These are phyloP conservation scores for Ceyx melanurus DNA, from an alignment of 2,113 vertebrate genomes.

Conservation along the genomic window DNA sequence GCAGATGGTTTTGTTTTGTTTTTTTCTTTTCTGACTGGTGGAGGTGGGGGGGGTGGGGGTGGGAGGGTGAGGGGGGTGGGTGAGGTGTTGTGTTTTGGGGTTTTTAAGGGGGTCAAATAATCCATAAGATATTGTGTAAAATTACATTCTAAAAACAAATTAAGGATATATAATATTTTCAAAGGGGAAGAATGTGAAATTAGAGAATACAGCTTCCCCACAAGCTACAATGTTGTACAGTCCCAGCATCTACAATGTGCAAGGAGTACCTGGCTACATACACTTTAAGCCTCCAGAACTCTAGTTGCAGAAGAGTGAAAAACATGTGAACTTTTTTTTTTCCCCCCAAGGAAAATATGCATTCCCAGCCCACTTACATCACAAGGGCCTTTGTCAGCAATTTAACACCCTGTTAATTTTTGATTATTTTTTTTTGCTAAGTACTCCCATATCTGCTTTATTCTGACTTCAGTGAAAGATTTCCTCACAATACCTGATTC, in stretches of 20 bases:
- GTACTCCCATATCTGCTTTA: not conserved
- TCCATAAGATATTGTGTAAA: not conserved
- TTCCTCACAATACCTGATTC: not conserved
- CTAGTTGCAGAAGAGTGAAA: not conserved
- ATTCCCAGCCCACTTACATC: not conserved
- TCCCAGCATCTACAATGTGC: not conserved
- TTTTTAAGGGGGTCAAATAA: not conserved
- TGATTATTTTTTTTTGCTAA: not conserved
- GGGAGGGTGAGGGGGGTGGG: too few relatives aligned
- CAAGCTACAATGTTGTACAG: not conserved
- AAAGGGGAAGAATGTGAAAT: not conserved
- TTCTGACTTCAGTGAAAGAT: not conserved
- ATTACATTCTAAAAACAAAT: not conserved
- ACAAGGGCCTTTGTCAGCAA: not conserved
- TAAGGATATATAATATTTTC: not conserved
- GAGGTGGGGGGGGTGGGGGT: too few relatives aligned
- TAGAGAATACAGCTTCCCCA: not conserved
- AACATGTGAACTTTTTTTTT: not conserved
- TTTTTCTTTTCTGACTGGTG: not conserved
- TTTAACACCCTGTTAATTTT: conserved; percentile 1
- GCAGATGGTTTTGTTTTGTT: not conserved
- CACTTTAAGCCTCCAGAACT: not conserved
- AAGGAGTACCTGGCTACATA: not conserved
- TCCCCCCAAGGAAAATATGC: not conserved
- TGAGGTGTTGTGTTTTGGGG: too few relatives aligned